Percentiles rank a stretch among this genome's conserved stretches.
Conservation (phyloP, 2,888 invertebrate species). For the Steromphala cineraria region DNA sequence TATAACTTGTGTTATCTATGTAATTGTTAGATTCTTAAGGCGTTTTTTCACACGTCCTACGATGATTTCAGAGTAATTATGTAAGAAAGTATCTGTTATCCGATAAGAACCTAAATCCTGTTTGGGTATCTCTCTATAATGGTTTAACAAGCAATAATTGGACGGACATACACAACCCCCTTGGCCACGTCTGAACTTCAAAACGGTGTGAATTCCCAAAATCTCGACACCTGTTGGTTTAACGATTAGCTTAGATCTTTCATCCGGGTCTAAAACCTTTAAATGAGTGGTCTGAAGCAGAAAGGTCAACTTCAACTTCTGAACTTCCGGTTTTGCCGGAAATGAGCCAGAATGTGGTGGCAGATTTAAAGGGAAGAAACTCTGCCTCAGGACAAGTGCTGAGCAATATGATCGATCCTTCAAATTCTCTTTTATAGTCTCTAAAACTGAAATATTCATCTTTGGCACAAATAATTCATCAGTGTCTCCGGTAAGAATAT, state of each 20-base stretch:
- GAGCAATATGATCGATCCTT: neutral
- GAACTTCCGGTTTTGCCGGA: neutral
- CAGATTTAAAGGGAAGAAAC: neutral
- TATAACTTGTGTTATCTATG: too few relatives aligned
- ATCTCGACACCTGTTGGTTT: conserved; percentile 8
- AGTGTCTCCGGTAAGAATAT: neutral
- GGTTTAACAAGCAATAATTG: too few relatives aligned
- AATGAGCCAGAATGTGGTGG: neutral
- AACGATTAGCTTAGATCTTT: neutral
- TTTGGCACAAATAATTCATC: neutral
- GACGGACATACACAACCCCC: neutral
- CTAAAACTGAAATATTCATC: neutral
- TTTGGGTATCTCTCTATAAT: too few relatives aligned
- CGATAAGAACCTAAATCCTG: too few relatives aligned
- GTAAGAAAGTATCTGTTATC: too few relatives aligned
- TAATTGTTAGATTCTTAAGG: too few relatives aligned
- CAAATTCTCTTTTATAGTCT: neutral
- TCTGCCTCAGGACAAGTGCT: neutral
- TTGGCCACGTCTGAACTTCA: neutral
- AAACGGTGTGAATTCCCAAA: neutral
- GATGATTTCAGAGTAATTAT: too few relatives aligned
- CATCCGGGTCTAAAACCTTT: neutral
- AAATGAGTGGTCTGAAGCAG: neutral
- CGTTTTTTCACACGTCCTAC: neutral
- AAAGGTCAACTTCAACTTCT: neutral